Base-by-base conservation (phyloP, 2,797 vertebrate genomes). In the Discoglossus pictus region DNA sequence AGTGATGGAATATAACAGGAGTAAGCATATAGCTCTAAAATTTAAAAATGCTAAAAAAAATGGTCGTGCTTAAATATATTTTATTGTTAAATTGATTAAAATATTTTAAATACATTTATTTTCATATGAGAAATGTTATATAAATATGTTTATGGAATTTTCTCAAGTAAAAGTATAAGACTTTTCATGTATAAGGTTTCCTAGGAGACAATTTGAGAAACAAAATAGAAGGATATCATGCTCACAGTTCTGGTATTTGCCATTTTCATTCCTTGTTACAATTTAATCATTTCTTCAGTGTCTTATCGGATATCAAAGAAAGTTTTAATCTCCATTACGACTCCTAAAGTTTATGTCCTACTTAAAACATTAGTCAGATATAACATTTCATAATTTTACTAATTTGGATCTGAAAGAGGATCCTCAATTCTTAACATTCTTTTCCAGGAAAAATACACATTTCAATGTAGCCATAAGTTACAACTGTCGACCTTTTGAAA, bases 401-500 rank as follows among this genome's bases (percentile, higher is more conserved):
- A 16, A 55, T 48, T 46, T 46, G 38, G 31, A 55, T 3, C 7
- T 68, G 50, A 61, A 54, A 20, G 27, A 53, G 46, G 21, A n/a
- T 23, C 2, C 42, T 39, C n/a, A 63, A 55, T 70, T 58, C 68
- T 36, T 55, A 15, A 17, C 52, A 58, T 70, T 51, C 43, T 40
- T 70, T 56, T 50, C 68, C 18, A 13, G 40, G 39, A 42, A 10
- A 52, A 54, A 25, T 7, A 21, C 25, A 35, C 24, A 16, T 7
- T 53, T 69, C 24, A 56, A 17, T 21, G n/a, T 23, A 21, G 12
- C 16, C 52, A 56, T 58, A 55, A 23, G 42, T 63, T 62, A 27
- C 34, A 48, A 7, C 13, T 18, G 24, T 27, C 15, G 34, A 23
- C 17, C 18, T 40, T 24, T 20, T 47, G 42, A n/a, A n/a, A n/a